Evolutionary conservation across 2,113 vertebrate genomes (phyloP).

Genomic region (Nannobrachium achirus): DNA sequence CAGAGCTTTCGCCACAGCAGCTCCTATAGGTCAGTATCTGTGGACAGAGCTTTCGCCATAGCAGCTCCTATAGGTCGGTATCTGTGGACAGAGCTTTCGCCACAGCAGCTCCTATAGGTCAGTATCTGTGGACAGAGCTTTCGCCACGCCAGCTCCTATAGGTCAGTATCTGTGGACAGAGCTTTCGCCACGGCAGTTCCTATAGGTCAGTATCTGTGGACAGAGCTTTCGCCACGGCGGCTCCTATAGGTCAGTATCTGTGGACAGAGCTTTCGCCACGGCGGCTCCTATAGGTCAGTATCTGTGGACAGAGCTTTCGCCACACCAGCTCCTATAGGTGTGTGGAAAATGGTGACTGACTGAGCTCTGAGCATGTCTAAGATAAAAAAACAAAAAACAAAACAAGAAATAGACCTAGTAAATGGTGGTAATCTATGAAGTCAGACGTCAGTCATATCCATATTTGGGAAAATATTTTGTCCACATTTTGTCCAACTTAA

Average conservation of each 20-base stretch:
- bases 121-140: slow-evolving; percentile 98
- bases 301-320: slow-evolving; percentile 97
- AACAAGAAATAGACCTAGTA: too few relatives aligned
- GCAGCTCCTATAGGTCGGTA: slow-evolving; percentile 96
- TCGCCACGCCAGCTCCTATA: slow-evolving; percentile 95
- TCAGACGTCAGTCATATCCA: too few relatives aligned
- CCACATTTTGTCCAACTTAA: too few relatives aligned
- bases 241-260: slow-evolving; percentile 96
- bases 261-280: slow-evolving; percentile 96
- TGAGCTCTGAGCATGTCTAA: too few relatives aligned
- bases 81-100: slow-evolving; percentile 97
- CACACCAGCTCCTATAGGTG: slow-evolving; percentile 98
- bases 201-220: slow-evolving; percentile 96
- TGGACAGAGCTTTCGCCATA: slow-evolving; percentile 96
- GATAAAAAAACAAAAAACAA: too few relatives aligned
- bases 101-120: slow-evolving; percentile 95
- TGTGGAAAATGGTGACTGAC: neutral
- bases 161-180: slow-evolving; percentile 97
- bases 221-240: slow-evolving; percentile 98
- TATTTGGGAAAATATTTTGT: too few relatives aligned
- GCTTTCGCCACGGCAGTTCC: slow-evolving; percentile 96
- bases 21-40: slow-evolving; percentile 96
- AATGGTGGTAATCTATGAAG: too few relatives aligned
- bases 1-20: slow-evolving; percentile 98
- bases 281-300: slow-evolving; percentile 95